Evolutionary conservation across 2,113 vertebrate species (phyloP).

Genomic region (Pipa parva): DNA sequence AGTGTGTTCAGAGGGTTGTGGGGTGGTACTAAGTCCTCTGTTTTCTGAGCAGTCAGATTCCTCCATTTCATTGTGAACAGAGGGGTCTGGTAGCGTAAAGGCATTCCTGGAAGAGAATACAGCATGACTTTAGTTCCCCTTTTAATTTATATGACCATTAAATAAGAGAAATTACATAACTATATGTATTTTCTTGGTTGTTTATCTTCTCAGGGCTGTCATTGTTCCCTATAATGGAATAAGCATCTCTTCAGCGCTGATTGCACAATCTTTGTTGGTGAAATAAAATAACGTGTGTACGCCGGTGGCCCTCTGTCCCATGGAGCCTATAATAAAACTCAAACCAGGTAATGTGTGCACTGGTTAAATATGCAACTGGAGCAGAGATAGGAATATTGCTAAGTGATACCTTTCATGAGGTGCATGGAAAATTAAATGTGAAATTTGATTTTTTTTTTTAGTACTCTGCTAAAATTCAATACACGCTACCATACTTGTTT

Average conservation of each 20-base stretch:
- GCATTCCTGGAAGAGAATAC: too few species aligned
- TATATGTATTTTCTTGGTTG: accelerated
- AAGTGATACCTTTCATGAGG: background rate
- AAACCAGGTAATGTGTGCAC: background rate
- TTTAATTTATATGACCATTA: too few species aligned
- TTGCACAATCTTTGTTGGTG: background rate
- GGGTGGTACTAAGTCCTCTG: too few species aligned
- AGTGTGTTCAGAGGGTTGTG: too few species aligned
- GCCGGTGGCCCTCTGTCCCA: background rate
- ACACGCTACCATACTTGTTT: background rate
- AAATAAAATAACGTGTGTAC: background rate
- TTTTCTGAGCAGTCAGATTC: too few species aligned
- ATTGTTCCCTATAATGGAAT: background rate
- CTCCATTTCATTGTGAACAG: too few species aligned
- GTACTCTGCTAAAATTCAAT: background rate
- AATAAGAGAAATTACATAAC: too few species aligned
- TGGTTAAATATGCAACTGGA: background rate
- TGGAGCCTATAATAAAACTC: constrained; percentile 2
- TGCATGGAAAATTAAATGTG: background rate
- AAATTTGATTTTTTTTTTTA: too few species aligned
- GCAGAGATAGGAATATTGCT: background rate
- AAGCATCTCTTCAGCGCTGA: background rate
- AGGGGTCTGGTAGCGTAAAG: too few species aligned
- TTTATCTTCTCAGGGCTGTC: constrained; percentile 1
- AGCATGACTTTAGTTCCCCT: too few species aligned